Base-by-base conservation (phyloP, 2,113 vertebrate genomes). In the Hydropotes inermis region DNA sequence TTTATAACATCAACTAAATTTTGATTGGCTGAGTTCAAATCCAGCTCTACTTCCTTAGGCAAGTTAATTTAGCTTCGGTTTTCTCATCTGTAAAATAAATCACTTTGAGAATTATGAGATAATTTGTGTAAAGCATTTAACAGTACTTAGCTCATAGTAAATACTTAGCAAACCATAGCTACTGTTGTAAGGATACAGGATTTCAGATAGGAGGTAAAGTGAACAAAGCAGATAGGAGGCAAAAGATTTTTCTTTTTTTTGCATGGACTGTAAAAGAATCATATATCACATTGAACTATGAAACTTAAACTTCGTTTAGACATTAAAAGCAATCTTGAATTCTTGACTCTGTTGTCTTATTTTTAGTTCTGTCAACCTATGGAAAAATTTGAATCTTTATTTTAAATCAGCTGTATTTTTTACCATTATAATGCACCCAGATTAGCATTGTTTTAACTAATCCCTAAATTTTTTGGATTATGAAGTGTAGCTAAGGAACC, bases 21-120 rank as follows among this genome's bases (percentile, higher is more conserved):
- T 28, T 3, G 5, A 8, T 86, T 81, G n/a, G 39, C 43, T 19
- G 21, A 83, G 43, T 88, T 92, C 39, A 89, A 74, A 58, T 74
- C 52, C 11, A 74, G 1, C 28, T 82, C 12, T 92, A 14, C 14
- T 87, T 87, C 33, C 19, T 39, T 93, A 74, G 60, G n/a, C 52
- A 83, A 21, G 15, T 76, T 96, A 96, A 85, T 60, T 86, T 79
- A 60, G n/a, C 21, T 93, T 92, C 21, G 36, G 64, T 39, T 76
- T 92, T 64, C 30, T 94, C 39, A 94, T 78, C 55, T 94, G 57
- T 36, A 79, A 96, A 86, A 79, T 83, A 55, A 86, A 81, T 90
- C 6, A 7, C 55, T 96, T 60, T 84, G 28, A 54, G 30, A 33
- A 85, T 85, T 76, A 27, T 87, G 19, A 87, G 50, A 33, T 88